phyloP scores from a whole-genome alignment of 2,113 vertebrate species.

The Corynorhinus townsendii region DNA sequence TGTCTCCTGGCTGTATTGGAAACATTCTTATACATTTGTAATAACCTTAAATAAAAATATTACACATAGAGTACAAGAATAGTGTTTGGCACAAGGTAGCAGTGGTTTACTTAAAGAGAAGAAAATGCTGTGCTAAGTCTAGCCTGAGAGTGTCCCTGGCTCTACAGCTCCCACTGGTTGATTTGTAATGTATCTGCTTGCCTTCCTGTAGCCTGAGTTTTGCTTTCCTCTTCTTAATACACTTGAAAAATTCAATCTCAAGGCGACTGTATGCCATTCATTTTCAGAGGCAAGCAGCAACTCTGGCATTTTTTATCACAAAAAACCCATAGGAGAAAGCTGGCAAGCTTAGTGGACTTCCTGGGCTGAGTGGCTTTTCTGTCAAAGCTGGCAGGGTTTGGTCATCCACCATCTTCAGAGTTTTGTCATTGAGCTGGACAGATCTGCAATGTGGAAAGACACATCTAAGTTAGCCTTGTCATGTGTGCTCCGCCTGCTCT shows the following conservation, averaged over 20 bases:
- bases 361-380: constrained; percentile 76
- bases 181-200: background rate
- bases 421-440: constrained; percentile 84
- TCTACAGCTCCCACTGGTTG: background rate
- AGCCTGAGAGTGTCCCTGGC: background rate
- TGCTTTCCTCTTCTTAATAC: constrained; percentile 15
- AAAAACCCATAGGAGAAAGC: constrained; percentile 90
- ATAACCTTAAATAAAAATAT: constrained; percentile 28
- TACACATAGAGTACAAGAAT: background rate
- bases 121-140: background rate
- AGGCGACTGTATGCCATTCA: background rate
- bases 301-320: constrained; percentile 84
- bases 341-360: constrained; percentile 83
- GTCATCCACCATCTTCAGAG: constrained; percentile 90
- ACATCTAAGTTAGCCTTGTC: background rate
- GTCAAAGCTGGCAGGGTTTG: constrained; percentile 83
- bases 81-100: background rate
- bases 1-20: background rate
- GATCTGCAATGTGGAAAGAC: constrained; percentile 74
- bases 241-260: background rate
- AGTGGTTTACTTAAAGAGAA: background rate
- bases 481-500: accelerated
- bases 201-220: background rate
- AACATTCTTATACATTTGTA: constrained; percentile 7
- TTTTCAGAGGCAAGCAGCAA: constrained; percentile 81